Evolutionary conservation across 1,140 invertebrate species (phyloP), one percentile per base, ranked within the genome.

Genomic region (Drosophila serrata): DNA sequence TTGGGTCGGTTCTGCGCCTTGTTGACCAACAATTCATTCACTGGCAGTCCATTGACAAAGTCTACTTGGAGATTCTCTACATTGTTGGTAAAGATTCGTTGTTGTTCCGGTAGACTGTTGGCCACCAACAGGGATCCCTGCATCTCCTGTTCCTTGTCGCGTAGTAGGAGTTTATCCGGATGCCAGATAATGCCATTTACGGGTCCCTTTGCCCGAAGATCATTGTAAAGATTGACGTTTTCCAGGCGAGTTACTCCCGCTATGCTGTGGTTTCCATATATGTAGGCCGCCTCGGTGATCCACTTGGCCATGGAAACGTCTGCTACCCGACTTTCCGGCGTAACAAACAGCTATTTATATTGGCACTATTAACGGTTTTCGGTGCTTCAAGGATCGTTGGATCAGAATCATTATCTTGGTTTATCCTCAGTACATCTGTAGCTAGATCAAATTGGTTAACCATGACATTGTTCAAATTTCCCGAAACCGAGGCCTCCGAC

Each of bases 391-490:
- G 35, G 0, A 31, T 57, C 0, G 70, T 13, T 13, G 12, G 22
- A 22, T 56, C 19, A 7, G 53, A 22, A 11, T 3, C n/a, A 57
- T 78, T 78, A 29, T 60, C 13, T 24, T 37, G n/a, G 1, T 12
- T 29, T 7, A 49, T 59, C 13, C 63, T 62, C 1, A 94, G 78
- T 7, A 94, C 76, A 67, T 94, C 93, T 33, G 85, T 77, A 33
- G 88, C 70, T 53, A 94, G 65, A 82, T 93, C 90, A 17, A 93
- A 68, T 35, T 92, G 67, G 74, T 94, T 94, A 27, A 94, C 79
- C 1, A 64, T 45, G 1, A 91, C 76, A 62, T 87, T 61, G 12
- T 72, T 69, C 3, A 92, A 43, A 73, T 86, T 59, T 27, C 84
- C 93, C 11, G 69, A 24, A 11, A 93, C 60, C 27, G 46, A 12